Percentiles rank a stretch among this genome's conserved stretches.
phyloP scores from a whole-genome alignment of 2,888 invertebrate species.

The Phragmatobia fuliginosa region DNA sequence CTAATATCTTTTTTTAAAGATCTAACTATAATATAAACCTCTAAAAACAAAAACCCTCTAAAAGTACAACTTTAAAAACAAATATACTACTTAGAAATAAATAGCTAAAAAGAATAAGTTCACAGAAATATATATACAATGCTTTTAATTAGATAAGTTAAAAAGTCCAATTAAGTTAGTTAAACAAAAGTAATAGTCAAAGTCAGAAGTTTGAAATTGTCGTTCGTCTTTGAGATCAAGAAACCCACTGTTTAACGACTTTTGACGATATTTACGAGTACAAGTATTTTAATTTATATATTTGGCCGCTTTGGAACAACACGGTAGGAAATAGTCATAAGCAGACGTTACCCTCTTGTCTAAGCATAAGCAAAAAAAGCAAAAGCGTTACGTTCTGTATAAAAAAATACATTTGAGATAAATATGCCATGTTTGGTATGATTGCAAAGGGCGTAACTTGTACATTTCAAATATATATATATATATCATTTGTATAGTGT shows the following conservation, averaged over 20 bases:
- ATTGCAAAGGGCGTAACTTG: no score
- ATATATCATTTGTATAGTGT: no score
- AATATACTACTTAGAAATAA: not conserved
- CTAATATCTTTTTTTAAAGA: no score
- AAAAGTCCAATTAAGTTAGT: not conserved
- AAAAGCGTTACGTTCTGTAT: no score
- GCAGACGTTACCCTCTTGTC: no score
- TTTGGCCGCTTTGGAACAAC: not conserved
- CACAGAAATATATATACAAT: not conserved
- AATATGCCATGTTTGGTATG: no score
- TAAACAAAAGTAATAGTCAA: not conserved
- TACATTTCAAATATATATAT: no score
- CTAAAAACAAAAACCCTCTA: not conserved
- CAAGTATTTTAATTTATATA: not conserved
- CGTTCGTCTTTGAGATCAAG: not conserved
- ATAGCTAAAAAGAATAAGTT: not conserved
- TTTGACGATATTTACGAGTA: not conserved
- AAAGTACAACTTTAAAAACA: not conserved
- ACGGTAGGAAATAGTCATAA: no score
- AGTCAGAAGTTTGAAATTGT: not conserved
- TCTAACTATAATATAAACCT: not conserved
- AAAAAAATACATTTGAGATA: no score
- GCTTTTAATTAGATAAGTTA: constrained; percentile 2
- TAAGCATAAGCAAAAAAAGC: no score
- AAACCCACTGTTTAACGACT: constrained; percentile 19